Base-by-base conservation (phyloP, 2,888 invertebrate genomes). In the Hedya salicella region DNA sequence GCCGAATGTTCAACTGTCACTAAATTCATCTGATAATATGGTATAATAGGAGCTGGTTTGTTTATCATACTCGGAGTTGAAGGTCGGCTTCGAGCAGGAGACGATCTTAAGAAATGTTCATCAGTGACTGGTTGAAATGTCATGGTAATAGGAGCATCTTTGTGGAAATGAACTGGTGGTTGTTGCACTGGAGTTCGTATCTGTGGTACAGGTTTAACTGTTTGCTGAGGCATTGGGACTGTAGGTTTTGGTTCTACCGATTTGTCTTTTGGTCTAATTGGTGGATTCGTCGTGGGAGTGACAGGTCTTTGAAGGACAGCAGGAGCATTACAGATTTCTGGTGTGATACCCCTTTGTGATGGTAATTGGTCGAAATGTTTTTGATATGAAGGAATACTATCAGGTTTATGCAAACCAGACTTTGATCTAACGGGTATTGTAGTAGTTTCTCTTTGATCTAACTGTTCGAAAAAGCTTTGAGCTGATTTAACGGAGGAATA, bases 21-120 rank as follows among this genome's bases (percentile, higher is more conserved):
- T 72, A 96, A 90, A 83, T 95, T 95, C 84, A 95, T 95, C 86
- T 97, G 97, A 80, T 97, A 97, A 75, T 94, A 94, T 8, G 97
- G 97, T 72, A 97, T 94, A 56, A 94, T 92, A 11, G 96, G 95
- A 1, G 96, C 95, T 25, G 96, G 95, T 83, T 95, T 95, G 79
- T 96, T 96, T 66, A 94, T 95, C 87, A 94, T 85, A 78, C 95
- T 95, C 0, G 96, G 96, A 17, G 96, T 96, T 67, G 93, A 91
- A 3, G 96, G 93, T 63, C 95, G 91, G 69, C 91, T 91, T 54
- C 91, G 85, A 30, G 87, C 86, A 1, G 94, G 93, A 13, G 95
- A 94, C 68, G 91, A 92, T 67, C 93, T 89, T 42, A 93, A 85
- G 68, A 85, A 85, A 63, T 76, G 86, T 71, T 94, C 94, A 71